Conservation (phyloP, 1,140 invertebrate genomes). For the Ladona fulva region DNA sequence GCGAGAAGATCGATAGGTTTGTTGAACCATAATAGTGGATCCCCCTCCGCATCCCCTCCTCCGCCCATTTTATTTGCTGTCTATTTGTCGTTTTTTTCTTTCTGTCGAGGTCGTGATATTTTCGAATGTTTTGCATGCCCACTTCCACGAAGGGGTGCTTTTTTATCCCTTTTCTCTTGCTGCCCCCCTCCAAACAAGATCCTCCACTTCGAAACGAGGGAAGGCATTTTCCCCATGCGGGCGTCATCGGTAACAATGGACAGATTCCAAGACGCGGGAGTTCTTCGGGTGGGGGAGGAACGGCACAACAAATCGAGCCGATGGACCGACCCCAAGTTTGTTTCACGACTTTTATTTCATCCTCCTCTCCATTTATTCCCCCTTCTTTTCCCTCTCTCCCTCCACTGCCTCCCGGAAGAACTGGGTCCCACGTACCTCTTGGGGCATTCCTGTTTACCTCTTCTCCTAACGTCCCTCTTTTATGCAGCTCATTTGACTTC, state of each 20-base stretch:
- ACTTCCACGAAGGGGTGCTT: not conserved
- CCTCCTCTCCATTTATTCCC: not conserved
- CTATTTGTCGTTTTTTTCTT: not conserved
- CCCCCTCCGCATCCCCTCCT: not conserved
- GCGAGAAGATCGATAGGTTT: not conserved
- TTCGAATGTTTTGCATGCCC: slow-evolving; percentile 4
- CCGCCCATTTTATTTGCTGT: not conserved
- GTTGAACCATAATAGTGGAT: not conserved
- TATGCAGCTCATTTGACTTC: too few species aligned
- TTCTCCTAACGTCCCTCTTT: too few species aligned
- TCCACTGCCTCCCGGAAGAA: not conserved
- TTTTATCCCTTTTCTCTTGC: not conserved
- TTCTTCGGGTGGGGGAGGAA: not conserved
- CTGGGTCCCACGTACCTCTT: too few species aligned
- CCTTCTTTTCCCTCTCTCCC: not conserved
- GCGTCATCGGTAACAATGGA: slow-evolving; percentile 7
- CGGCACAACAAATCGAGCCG: not conserved
- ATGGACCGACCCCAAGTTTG: not conserved
- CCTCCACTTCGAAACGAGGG: not conserved
- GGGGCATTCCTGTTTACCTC: too few species aligned
- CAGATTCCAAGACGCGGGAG: not conserved
- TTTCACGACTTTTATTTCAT: not conserved
- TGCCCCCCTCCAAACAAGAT: not conserved
- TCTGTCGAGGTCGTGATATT: slow-evolving; percentile 8
- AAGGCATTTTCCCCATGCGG: not conserved